phyloP scores from a whole-genome alignment of 2,797 vertebrate genomes.

The Poeciliopsis turneri region DNA sequence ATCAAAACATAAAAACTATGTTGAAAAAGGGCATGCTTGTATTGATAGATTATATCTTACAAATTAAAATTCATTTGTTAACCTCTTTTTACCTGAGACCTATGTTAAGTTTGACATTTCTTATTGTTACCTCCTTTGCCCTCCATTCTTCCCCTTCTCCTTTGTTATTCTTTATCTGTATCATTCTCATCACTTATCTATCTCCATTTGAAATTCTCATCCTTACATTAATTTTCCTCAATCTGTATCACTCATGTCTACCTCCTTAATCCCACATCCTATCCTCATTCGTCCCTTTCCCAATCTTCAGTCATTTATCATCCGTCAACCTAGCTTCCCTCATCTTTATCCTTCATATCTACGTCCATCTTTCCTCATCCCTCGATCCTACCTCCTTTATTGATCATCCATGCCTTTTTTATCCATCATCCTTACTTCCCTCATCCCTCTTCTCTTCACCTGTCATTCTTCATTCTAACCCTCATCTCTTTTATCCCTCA shows the following conservation, averaged over 20 bases:
- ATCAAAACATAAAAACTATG: conserved; percentile 2
- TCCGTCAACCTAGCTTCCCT: not conserved
- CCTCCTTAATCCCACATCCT: not conserved
- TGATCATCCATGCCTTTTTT: not conserved
- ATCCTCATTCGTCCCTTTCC: not conserved
- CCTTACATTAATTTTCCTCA: not conserved
- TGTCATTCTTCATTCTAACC: not conserved
- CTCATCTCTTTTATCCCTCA: not conserved
- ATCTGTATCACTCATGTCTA: not conserved
- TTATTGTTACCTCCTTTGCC: not conserved
- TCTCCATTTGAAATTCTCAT: not conserved
- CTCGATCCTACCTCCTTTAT: not conserved
- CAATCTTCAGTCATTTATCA: not conserved
- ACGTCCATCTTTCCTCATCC: not conserved
- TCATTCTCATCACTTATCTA: not conserved
- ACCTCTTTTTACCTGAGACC: not conserved
- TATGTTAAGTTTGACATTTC: not conserved
- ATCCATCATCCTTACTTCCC: not conserved
- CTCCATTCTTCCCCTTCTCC: not conserved
- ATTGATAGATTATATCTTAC: not conserved
- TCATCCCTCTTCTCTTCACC: not conserved
- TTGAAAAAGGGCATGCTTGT: not conserved
- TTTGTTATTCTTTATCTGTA: not conserved
- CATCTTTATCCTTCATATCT: not conserved
- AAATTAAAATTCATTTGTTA: not conserved